Evolutionary conservation across 2,888 invertebrate genomes (phyloP).

Genomic region (Mantis religiosa): DNA sequence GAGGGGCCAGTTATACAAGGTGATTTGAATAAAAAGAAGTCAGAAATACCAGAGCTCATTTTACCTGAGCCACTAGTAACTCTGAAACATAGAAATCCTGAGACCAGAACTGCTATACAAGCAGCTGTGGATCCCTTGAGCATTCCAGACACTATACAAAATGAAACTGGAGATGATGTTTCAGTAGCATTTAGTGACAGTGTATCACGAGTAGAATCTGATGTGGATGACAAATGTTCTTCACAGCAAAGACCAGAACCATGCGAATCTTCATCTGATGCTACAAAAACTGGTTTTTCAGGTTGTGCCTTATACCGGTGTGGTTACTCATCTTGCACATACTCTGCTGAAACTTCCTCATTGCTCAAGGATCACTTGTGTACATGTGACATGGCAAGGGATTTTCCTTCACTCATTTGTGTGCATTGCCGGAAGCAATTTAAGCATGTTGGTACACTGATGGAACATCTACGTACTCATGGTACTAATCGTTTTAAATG

Average conservation of each 20-base stretch:
- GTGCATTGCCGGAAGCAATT: slow-evolving; percentile 50
- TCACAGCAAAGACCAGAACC: neutral
- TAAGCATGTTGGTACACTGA: slow-evolving; percentile 36
- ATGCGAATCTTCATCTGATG: neutral
- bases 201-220: neutral
- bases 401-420: slow-evolving; percentile 46
- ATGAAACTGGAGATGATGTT: neutral
- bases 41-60: neutral
- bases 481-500: slow-evolving; percentile 57
- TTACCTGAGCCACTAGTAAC: slow-evolving; percentile 32
- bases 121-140: slow-evolving; percentile 33
- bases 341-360: slow-evolving; percentile 39
- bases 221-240: neutral
- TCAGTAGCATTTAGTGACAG: neutral
- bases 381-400: slow-evolving; percentile 40
- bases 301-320: slow-evolving; percentile 53
- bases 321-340: slow-evolving; percentile 46
- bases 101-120: slow-evolving; percentile 24
- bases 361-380: slow-evolving; percentile 42
- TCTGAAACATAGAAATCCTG: slow-evolving; percentile 29
- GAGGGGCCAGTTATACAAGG: neutral
- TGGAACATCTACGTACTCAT: slow-evolving; percentile 58
- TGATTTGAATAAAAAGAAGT: neutral
- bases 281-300: slow-evolving; percentile 39
- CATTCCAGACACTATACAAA: neutral